Evolutionary conservation across 2,888 invertebrate genomes (phyloP), one percentile per base, ranked within the genome.

Genomic region (Meta bourneti): DNA sequence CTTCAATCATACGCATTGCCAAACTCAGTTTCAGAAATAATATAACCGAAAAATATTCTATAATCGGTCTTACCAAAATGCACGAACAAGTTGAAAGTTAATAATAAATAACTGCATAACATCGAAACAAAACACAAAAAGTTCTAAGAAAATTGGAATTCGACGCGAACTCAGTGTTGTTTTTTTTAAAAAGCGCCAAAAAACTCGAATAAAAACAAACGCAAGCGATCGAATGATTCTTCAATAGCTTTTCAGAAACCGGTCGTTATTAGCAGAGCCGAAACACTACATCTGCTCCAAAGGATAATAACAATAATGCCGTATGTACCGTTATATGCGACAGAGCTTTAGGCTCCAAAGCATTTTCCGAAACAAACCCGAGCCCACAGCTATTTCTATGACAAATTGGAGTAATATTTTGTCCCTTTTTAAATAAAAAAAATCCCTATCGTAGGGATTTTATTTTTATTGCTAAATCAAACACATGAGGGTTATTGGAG

Each of bases 401-500:
- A 91, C 86, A 91, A 91, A 91, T 91, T 87, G 91, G 71, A 82
- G 91, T 87, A 86, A 81, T 84, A 77, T 87, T 91, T 89, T 87
- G 54, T n/a, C 20, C 20, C 74, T 85, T 89, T 89, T 86, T 87
- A 81, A 87, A 91, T 82, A 54, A 70, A 81, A 77, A 87, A 82
- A 81, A 54, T 82, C 78, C 54, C 77, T 49, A 69, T 83, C 80
- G 70, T 61, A 78, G 20, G 78, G 81, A 86, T 70, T 91, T 91
- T 86, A 91, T 82, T 77, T 91, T 91, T 91, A 91, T 91, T 86
- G 90, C 74, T 34, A 86, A 90, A 90, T 90, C 85, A 90, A 90
- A 86, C 74, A 77, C 75, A 52, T 71, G 74, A 71, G 48, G 34
- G 77, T 13, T 51, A 48, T 48, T n/a, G 69, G 34, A 48, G 49